These are phyloP conservation scores for Sepioteuthis lessoniana DNA, from an alignment of 2,888 invertebrate species.

Conservation along the genomic window DNA sequence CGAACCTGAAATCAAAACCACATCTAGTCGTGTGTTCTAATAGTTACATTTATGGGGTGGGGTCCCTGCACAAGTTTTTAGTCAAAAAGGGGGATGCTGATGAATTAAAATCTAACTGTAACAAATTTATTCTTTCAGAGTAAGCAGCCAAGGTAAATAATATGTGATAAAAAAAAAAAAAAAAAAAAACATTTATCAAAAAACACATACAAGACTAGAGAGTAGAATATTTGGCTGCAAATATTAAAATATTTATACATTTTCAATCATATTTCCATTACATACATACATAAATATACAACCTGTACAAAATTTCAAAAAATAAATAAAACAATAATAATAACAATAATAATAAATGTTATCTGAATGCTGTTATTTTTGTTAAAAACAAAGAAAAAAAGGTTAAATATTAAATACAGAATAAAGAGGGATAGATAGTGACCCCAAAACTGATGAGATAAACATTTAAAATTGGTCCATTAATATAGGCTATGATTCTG, in stretches of 20 bases:
- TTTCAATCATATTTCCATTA: not conserved
- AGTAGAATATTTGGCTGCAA: not conserved
- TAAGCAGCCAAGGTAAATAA: not conserved
- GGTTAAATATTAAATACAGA: no score
- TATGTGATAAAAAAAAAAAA: not conserved
- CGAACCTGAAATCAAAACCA: conserved; percentile 76
- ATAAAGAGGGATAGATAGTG: no score
- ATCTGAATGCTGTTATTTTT: conserved; percentile 11
- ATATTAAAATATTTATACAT: not conserved
- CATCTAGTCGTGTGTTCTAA: conserved; percentile 46
- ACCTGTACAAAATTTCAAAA: not conserved
- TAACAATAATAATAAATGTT: not conserved
- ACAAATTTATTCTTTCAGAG: not conserved
- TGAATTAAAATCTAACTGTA: not conserved
- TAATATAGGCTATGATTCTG: no score
- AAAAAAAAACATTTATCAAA: not conserved
- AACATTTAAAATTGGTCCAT: no score
- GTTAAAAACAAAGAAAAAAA: not conserved
- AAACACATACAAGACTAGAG: not conserved
- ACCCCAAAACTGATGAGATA: no score
- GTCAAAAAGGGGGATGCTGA: not conserved
- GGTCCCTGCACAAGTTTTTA: not conserved
- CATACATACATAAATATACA: not conserved
- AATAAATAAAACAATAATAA: not conserved
- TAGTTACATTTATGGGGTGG: conserved; percentile 43